These are phyloP conservation scores for Mesembrinibis cayennensis DNA, from an alignment of 2,113 vertebrate species.

Conservation along the genomic window DNA sequence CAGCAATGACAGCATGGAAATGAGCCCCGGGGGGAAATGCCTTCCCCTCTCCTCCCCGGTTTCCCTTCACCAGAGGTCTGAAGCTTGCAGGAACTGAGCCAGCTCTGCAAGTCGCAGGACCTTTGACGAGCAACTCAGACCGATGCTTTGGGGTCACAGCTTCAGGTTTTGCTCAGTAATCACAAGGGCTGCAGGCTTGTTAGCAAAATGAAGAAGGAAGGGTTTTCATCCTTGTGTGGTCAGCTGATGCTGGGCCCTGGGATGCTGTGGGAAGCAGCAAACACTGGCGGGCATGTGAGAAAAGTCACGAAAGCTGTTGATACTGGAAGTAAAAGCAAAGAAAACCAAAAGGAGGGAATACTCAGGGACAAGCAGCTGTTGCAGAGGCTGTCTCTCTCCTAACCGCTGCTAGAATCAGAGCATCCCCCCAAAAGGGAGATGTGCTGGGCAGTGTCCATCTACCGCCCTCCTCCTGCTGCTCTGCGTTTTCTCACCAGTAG, in stretches of 20 bases:
- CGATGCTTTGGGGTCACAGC: accelerated
- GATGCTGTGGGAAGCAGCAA: neutral
- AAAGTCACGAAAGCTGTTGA: neutral
- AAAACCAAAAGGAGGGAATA: neutral
- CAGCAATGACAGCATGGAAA: accelerated
- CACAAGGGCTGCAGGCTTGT: neutral
- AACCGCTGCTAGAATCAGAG: neutral
- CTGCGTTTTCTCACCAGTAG: neutral
- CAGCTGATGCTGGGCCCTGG: neutral
- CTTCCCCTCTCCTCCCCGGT: accelerated
- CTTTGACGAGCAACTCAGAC: neutral
- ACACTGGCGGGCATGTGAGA: neutral
- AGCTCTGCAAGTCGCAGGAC: accelerated
- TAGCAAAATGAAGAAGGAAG: neutral
- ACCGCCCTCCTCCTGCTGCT: neutral
- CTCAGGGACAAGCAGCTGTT: neutral
- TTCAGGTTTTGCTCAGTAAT: too few species aligned
- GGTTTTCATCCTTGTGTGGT: neutral
- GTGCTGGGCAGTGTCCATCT: neutral
- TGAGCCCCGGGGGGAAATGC: neutral
- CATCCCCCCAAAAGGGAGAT: accelerated
- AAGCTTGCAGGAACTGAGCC: accelerated
- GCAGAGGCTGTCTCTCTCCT: neutral
- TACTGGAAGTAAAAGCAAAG: neutral
- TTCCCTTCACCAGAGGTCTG: neutral